Evolutionary conservation across 2,113 vertebrate species (phyloP), one percentile per base, ranked within the genome.

Genomic region (Puntigrus tetrazona): DNA sequence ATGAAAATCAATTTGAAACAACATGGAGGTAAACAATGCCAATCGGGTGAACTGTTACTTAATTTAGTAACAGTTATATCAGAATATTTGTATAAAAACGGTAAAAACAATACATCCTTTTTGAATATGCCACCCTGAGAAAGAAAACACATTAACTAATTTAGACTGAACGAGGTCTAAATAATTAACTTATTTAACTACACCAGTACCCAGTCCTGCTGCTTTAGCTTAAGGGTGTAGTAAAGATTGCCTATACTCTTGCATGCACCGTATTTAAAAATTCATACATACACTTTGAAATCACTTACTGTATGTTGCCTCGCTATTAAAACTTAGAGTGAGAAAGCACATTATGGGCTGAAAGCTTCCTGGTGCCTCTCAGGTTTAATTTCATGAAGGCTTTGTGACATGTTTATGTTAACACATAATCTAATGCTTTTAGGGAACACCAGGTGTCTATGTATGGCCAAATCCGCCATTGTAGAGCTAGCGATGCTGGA

Each of bases 221-320:
- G 52, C 83, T 81, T 88, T 83, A 83, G 74, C 79, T 41, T 57
- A 11, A 45, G 43, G 74, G 69, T 25, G 27, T 10, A 65, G 20
- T 41, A 74, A 69, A 79, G 57, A 78, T 73, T 69, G 27, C 76
- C 59, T 83, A 81, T 87, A 81, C 69, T 57, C 9, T 29, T 22
- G 18, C 67, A 80, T 83, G 47, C 74, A 82, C 87, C 82, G 50
- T 77, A 87, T 75, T 88, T 87, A 88, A 88, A 88, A 87, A 88
- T 88, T 85, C 83, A 88, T 87, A 88, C 45, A 50, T 61, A 83
- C 85, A 87, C 83, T 88, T 86, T 83, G 72, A 82, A 70, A 81
- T 85, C 85, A 86, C 88, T 88, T 85, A 87, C 59, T 85, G 76
- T 63, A 87, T 83, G 47, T 85, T 81, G 22, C 70, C 45, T 72